Percentiles rank a stretch among this genome's conserved stretches.
phyloP scores from a whole-genome alignment of 2,113 vertebrate genomes.

The Rhinoptilus africanus region DNA sequence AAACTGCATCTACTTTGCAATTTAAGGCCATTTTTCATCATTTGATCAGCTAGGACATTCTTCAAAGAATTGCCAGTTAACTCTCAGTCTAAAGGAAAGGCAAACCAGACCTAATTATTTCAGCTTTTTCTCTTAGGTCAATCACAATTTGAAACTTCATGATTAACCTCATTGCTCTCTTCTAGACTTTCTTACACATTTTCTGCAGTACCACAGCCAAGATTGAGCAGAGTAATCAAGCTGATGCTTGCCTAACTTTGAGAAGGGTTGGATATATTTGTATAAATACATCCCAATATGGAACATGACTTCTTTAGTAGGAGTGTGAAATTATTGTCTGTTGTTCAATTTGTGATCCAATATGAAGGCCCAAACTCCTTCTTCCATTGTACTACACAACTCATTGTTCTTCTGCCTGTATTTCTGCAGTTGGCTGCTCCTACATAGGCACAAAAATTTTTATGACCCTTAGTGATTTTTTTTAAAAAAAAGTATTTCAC shows the following conservation, averaged over 20 bases:
- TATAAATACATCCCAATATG: background rate
- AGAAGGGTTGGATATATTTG: background rate
- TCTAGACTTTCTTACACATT: background rate
- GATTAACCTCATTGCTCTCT: background rate
- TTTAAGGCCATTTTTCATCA: background rate
- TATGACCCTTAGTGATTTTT: background rate
- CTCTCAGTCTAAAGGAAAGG: background rate
- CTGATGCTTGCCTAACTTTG: background rate
- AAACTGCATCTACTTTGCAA: background rate
- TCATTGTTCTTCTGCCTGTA: background rate
- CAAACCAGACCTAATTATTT: background rate
- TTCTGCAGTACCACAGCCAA: background rate
- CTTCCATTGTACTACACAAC: background rate
- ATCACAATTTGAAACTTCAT: background rate
- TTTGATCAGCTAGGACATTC: background rate
- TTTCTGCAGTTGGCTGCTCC: background rate
- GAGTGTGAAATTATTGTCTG: background rate
- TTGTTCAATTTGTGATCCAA: background rate
- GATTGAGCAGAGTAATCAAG: background rate
- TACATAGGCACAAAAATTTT: background rate
- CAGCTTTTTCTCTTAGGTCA: background rate
- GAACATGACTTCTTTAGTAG: background rate
- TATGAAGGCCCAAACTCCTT: background rate
- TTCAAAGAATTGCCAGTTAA: background rate
- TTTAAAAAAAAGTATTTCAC: background rate